Evolutionary conservation across 1,140 invertebrate genomes (phyloP), one percentile per base, ranked within the genome.

Genomic region (Dolichoris vasculosae): DNA sequence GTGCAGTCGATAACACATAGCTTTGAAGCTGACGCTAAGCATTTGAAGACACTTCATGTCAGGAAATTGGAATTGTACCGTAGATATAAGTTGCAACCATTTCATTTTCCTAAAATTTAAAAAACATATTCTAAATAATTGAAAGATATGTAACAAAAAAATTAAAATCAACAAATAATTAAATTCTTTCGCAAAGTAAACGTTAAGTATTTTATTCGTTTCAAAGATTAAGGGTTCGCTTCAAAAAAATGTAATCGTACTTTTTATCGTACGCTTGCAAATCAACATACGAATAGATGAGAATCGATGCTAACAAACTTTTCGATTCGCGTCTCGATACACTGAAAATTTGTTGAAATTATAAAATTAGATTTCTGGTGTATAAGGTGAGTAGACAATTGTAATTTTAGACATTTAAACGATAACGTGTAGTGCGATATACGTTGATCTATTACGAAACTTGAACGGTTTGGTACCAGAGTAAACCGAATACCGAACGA

Each of bases 1-100:
- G 69, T 93, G 91, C 17, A 94, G 78, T 87, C 93, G 90, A 82
- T 93, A 92, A 83, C 93, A 93, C 92, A 93, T 93, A 8, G 91
- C 91, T 88, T 94, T 94, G 82, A 93, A 93, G 87, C 91, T 93
- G 26, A 94, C 90, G 35, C 90, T 92, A 38, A 93, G 87, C 79
- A 91, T 83, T 82, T 93, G 93, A 20, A 93, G 87, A 89, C 91
- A 93, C 86, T 93, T 92, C 83, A 93, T 92, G 79, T 92, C 92
- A 26, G 93, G 92, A 85, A 94, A 94, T 86, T 88, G 89, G 83
- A 94, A 93, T 26, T 93, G 89, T 69, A 93, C 93, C 87, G 91
- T 92, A 8, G 92, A 91, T 84, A 91, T 91, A 40, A 93, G 86
- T 82, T 94, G 91, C 51, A 92, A 86, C 93, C 93, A 94, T 89